phyloP scores from a whole-genome alignment of 2,888 invertebrate genomes.

The Mesoligia furuncula region DNA sequence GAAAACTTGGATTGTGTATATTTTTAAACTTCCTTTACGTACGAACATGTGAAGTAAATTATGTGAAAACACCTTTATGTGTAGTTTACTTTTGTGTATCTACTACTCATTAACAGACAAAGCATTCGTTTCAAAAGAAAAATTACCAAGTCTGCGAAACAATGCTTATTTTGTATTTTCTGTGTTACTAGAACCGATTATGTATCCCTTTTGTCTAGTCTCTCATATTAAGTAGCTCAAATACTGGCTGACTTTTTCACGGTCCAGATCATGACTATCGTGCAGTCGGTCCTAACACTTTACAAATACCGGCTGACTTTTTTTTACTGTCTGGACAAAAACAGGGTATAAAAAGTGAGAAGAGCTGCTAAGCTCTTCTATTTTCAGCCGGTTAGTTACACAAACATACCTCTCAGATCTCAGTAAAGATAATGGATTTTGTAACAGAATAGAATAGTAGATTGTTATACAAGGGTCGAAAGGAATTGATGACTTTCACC shows the following conservation, averaged over 20 bases:
- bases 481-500: too few species aligned
- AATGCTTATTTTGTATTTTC: constrained; percentile 21
- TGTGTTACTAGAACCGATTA: constrained; percentile 2
- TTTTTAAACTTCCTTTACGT: constrained; percentile 3
- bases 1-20: constrained; percentile 28
- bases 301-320: too few species aligned
- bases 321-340: too few species aligned
- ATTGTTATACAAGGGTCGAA: too few species aligned
- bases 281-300: too few species aligned
- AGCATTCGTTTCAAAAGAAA: constrained; percentile 13
- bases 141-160: constrained; percentile 15
- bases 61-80: constrained; percentile 1
- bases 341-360: too few species aligned
- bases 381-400: too few species aligned
- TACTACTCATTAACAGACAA: constrained; percentile 1
- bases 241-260: not conserved
- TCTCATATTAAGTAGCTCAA: not conserved
- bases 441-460: too few species aligned
- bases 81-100: constrained; percentile 20
- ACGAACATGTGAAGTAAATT: constrained; percentile 5
- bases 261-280: too few species aligned
- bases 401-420: too few species aligned
- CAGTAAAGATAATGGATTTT: too few species aligned
- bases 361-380: too few species aligned
- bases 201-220: constrained; percentile 23